These are phyloP conservation scores for Pelvicachromis taeniatus DNA, from an alignment of 2,113 vertebrate species.

Conservation along the genomic window DNA sequence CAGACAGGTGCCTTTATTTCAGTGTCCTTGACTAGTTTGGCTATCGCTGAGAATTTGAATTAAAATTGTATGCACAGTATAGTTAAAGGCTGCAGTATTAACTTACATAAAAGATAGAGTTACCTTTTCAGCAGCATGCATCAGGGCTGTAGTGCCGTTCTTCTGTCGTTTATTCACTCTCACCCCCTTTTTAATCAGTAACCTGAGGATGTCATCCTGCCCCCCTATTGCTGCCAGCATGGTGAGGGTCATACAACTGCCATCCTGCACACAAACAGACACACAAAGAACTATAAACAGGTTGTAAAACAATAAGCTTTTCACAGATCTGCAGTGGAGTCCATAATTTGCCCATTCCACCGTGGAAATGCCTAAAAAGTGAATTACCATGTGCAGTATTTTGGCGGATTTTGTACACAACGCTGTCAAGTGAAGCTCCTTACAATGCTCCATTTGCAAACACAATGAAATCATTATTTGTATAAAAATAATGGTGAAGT, in stretches of 20 bases:
- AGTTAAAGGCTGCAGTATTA: not conserved
- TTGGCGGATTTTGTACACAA: not conserved
- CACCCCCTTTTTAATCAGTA: constrained; percentile 91
- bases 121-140: constrained; percentile 96
- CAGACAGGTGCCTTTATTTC: not conserved
- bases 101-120: not conserved
- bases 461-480: not conserved
- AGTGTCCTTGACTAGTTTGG: not conserved
- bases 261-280: constrained; percentile 74
- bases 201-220: constrained; percentile 89
- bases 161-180: constrained; percentile 89
- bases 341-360: not conserved
- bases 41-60: not conserved
- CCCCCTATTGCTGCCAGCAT: constrained; percentile 95
- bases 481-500: not conserved
- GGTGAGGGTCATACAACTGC: constrained; percentile 91
- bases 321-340: not conserved
- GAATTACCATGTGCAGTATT: not conserved
- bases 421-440: not conserved
- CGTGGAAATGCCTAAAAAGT: not conserved
- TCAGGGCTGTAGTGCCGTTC: constrained; percentile 92
- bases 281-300: not conserved
- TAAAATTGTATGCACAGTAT: not conserved
- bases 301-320: not conserved
- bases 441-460: not conserved